Conservation (phyloP, 2,888 invertebrate genomes). For the Drosophila mettleri region DNA sequence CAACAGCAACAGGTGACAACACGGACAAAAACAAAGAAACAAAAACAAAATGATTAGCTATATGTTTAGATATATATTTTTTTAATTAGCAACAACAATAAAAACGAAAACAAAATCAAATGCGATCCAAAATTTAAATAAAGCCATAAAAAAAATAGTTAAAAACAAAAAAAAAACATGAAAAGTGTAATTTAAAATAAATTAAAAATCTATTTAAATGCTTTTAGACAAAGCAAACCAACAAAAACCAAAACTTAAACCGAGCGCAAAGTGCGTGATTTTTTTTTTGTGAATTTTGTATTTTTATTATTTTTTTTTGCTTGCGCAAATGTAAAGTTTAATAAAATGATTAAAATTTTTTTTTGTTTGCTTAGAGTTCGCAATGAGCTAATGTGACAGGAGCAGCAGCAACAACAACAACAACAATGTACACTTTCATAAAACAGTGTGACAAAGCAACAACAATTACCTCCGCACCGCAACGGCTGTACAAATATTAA, state of each 20-base stretch:
- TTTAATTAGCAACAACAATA: constrained; percentile 58
- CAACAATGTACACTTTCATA: constrained; percentile 17
- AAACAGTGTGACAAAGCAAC: constrained; percentile 37
- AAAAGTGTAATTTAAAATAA: constrained; percentile 53
- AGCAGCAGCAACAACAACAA: constrained; percentile 19
- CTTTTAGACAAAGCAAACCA: constrained; percentile 6
- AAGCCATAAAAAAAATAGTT: constrained; percentile 48
- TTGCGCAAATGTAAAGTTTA: neutral
- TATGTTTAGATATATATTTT: constrained; percentile 45
- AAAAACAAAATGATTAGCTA: constrained; percentile 33
- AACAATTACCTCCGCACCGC: constrained; percentile 60
- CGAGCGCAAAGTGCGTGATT: constrained; percentile 33
- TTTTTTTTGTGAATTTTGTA: constrained; percentile 21
- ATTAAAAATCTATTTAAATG: constrained; percentile 56
- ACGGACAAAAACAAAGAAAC: constrained; percentile 30
- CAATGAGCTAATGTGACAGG: constrained; percentile 38
- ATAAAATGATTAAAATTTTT: constrained; percentile 1
- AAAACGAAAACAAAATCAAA: constrained; percentile 26
- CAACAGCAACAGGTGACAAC: constrained; percentile 60
- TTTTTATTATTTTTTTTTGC: constrained; percentile 6
- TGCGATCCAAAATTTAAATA: constrained; percentile 46
- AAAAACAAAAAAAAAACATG: constrained; percentile 22
- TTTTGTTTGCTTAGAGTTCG: constrained; percentile 30
- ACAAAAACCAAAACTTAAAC: constrained; percentile 2
- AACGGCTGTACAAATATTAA: constrained; percentile 75